These are phyloP conservation scores for Eristalis intricaria DNA, from an alignment of 2,888 invertebrate species.

Conservation along the genomic window DNA sequence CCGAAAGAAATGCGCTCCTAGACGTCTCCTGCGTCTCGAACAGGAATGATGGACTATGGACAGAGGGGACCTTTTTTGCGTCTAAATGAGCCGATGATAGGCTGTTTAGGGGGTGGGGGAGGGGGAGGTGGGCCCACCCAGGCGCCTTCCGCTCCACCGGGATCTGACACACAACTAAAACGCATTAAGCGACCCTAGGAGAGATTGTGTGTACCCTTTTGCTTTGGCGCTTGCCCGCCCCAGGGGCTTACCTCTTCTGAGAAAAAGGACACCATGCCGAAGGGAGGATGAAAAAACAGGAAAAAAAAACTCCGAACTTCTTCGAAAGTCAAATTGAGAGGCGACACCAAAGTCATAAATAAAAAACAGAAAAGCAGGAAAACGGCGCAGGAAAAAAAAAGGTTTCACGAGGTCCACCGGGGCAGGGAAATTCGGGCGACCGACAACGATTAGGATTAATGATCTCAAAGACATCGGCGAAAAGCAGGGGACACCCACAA, in stretches of 20 bases:
- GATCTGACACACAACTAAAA: constrained; percentile 20
- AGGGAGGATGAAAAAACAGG: neutral
- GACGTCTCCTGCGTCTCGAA: neutral
- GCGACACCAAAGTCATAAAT: constrained; percentile 72
- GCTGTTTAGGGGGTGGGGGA: constrained; percentile 34
- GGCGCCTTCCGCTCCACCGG: too few species aligned
- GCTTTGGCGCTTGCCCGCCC: constrained; percentile 41
- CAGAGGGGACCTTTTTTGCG: constrained; percentile 58
- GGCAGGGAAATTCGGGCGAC: constrained; percentile 16
- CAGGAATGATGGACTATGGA: constrained; percentile 67
- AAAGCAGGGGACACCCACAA: constrained; percentile 33
- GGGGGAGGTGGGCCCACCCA: neutral
- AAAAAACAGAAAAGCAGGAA: constrained; percentile 35
- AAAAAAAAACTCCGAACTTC: constrained; percentile 26
- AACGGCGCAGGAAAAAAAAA: constrained; percentile 30
- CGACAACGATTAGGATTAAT: constrained; percentile 71
- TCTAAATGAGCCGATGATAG: constrained; percentile 69
- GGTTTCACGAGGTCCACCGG: constrained; percentile 31
- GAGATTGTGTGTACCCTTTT: constrained; percentile 44
- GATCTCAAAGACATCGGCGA: constrained; percentile 68
- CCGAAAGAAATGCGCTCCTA: neutral
- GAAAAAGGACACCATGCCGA: neutral
- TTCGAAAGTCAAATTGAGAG: constrained; percentile 70
- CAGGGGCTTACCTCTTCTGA: constrained; percentile 11
- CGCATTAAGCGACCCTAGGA: constrained; percentile 57